Percentiles rank a stretch among this genome's conserved stretches.
These are phyloP conservation scores for Eurystomus gularis DNA, from an alignment of 2,113 vertebrate species.

Conservation along the genomic window DNA sequence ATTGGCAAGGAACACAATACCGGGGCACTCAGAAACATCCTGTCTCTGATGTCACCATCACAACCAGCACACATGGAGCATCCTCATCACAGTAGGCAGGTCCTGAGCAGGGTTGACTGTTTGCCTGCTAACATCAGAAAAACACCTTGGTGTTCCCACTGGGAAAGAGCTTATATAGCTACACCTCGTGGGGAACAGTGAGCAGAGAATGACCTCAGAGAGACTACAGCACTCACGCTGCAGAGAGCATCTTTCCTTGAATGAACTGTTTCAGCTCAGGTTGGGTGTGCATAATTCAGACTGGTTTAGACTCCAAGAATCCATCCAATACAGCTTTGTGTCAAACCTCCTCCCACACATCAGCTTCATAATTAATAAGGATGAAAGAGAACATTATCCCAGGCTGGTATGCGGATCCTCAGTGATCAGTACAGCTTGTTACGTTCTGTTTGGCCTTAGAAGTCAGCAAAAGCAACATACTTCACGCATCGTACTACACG, in stretches of 20 bases:
- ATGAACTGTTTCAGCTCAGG: not conserved
- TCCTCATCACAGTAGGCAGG: not conserved
- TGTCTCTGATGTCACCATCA: not conserved
- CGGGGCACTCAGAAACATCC: not conserved
- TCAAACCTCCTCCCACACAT: not conserved
- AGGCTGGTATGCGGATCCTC: not conserved
- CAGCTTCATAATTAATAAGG: slow-evolving; percentile 34
- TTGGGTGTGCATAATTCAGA: not conserved
- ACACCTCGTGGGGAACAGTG: not conserved
- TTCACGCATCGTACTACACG: not conserved
- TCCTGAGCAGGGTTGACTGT: not conserved
- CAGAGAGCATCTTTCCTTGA: not conserved
- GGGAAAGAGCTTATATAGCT: not conserved
- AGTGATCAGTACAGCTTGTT: not conserved
- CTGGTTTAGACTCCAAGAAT: not conserved
- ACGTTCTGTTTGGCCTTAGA: not conserved
- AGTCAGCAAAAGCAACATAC: not conserved
- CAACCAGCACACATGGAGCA: not conserved
- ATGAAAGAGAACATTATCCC: not conserved
- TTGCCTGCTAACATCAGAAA: not conserved
- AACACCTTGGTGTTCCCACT: not conserved
- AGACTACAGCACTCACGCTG: not conserved
- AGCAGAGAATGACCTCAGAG: not conserved
- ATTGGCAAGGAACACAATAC: not conserved
- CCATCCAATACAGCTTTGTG: not conserved